A percentile compares a stretch with the other conserved stretches of the same genome.
Evolutionary conservation across 2,113 vertebrate species (phyloP).

Genomic region (Pollimyrus isidori): DNA sequence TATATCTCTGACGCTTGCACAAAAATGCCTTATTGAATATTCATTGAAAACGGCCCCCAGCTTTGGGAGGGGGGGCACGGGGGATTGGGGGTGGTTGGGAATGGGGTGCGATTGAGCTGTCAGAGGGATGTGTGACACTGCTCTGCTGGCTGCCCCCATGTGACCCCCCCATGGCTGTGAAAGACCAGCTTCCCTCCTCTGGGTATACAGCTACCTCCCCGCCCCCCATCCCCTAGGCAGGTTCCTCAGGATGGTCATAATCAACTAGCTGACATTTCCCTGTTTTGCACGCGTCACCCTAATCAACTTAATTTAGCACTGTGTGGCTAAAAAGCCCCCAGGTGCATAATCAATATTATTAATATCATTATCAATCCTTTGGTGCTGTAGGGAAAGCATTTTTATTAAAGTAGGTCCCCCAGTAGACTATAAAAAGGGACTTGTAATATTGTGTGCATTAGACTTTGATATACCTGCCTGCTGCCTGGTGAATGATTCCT

Average conservation of each 20-base stretch:
- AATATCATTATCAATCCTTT: not conserved
- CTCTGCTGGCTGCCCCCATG: too few relatives aligned
- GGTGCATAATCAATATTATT: not conserved
- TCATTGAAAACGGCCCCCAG: too few relatives aligned
- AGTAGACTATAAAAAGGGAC: not conserved
- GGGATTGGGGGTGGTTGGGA: too few relatives aligned
- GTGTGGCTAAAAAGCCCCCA: not conserved
- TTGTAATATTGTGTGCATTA: not conserved
- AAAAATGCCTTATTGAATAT: constrained; percentile 16
- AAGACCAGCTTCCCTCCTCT: too few relatives aligned
- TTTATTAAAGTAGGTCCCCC: not conserved
- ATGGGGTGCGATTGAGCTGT: too few relatives aligned
- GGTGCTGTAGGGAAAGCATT: not conserved
- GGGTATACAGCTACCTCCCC: too few relatives aligned
- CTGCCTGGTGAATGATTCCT: not conserved
- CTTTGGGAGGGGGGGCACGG: too few relatives aligned
- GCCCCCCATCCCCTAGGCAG: not conserved
- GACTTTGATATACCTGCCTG: not conserved
- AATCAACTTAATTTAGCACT: not conserved
- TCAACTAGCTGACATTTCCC: not conserved
- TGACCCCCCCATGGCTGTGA: too few relatives aligned
- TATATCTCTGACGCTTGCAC: not conserved
- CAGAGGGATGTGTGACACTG: too few relatives aligned
- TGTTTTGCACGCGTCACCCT: not conserved
- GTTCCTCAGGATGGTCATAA: not conserved